phyloP scores from a whole-genome alignment of 2,888 invertebrate genomes.

The Zygogramma bicolorata region DNA sequence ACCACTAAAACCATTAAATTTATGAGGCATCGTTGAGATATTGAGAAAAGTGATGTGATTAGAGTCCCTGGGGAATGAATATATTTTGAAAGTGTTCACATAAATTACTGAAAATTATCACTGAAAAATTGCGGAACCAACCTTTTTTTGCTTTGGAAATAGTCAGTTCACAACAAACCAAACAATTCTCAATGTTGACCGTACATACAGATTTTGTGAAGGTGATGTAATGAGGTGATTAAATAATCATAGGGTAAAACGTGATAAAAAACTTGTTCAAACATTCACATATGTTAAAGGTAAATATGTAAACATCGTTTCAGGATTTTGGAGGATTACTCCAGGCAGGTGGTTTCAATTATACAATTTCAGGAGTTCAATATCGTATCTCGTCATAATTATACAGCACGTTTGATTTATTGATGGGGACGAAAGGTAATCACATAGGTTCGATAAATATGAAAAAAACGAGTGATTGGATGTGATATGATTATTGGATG shows the following conservation, averaged over 20 bases:
- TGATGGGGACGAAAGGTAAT: neutral
- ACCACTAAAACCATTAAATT: too few relatives aligned
- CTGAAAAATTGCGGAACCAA: too few relatives aligned
- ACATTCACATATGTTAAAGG: constrained; percentile 35
- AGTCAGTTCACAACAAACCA: too few relatives aligned
- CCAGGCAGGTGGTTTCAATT: constrained; percentile 1
- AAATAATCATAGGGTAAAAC: constrained; percentile 42
- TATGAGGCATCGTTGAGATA: too few relatives aligned
- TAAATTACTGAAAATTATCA: too few relatives aligned
- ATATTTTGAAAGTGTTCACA: too few relatives aligned
- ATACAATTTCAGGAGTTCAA: neutral
- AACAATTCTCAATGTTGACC: neutral
- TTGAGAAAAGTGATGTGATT: too few relatives aligned
- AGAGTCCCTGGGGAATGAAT: too few relatives aligned
- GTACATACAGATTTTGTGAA: neutral
- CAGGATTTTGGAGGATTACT: neutral
- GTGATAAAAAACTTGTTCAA: constrained; percentile 39
- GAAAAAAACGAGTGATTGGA: neutral
- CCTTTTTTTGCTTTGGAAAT: too few relatives aligned
- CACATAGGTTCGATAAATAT: neutral
- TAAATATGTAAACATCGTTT: constrained; percentile 21
- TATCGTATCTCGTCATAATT: neutral
- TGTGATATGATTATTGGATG: neutral
- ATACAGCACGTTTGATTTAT: neutral
- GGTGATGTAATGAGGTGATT: neutral